Base-by-base conservation (phyloP, 2,888 invertebrate species). In the Lapara coniferarum region DNA sequence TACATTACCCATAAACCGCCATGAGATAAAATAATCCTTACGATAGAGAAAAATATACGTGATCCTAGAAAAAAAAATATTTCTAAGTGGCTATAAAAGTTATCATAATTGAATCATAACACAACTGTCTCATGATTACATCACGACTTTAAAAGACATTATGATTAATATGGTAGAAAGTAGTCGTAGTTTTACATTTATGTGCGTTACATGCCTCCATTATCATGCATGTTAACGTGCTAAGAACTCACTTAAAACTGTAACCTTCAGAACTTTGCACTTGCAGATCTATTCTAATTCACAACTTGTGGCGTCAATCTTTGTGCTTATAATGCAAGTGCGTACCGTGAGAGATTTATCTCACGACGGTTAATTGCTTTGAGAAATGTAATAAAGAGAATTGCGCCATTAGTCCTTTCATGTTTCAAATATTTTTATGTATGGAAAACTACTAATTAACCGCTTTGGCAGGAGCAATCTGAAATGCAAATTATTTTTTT, bases 141-240 rank as follows among this genome's bases (percentile, higher is more conserved):
- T 49, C 49, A 63, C 13, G 44, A 49, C 12, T 63, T 19, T 63
- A 63, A 63, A 63, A 46, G 19, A 46, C 63, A 59, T 59, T 46
- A 63, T 63, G 63, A 68, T 57, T 66, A 12, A 53, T 57, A 71
- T 68, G 71, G 69, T 1, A 69, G 25, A 68, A 71, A 70, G 72
- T 66, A 66, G 16, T 67, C 66, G 37, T 44, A 58, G 46, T 63
- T 63, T 49, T 19, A 63, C 19, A 63, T 63, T 49, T 49, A 46
- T 63, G 49, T 49, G 16, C 59, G 16, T 59, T 16, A 16, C 46
- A 59, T 59, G 44, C 59, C 44, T 46, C n/a, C 13, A 19, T 63
- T 63, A 49, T 49, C 19, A 63, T 49, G 46, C 19, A 19, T 49
- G 49, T 49, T 49, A 63, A 63, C 49, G 49, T 16, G 59, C 44